Base-by-base conservation (phyloP, 1,140 invertebrate species). In the Mya arenaria region DNA sequence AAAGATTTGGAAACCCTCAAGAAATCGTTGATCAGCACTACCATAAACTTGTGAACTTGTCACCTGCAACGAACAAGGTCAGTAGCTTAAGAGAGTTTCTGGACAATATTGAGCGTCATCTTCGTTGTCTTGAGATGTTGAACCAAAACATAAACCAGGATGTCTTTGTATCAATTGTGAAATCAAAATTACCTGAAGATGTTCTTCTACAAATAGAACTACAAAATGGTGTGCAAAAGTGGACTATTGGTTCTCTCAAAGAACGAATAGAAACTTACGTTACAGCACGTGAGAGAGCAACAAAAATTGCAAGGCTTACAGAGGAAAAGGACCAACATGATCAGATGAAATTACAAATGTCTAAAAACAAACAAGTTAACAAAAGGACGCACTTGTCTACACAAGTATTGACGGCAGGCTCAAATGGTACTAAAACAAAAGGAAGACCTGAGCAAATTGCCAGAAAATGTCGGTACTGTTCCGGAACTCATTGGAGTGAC, bases 401-500 rank as follows among this genome's bases (percentile, higher is more conserved):
- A 62, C 58, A 4, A 62, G 58, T 62, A 23, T 10, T 32, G 5
- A 58, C 55, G 55, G 30, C 55, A 58, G 30, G 5, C n/a, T 23
- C n/a, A 28, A 28, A 58, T 28, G n/a, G n/a, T 6, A 58, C 55
- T 23, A n/a, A 58, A 19, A 28, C n/a, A n/a, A 15, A 30, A 36
- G 5, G 63, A n/a, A n/a, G 5, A 4, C 4, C 19, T 6, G 2
- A 8, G 63, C 4, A 32, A 6, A 8, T 66, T 34, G 28, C 10
- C 36, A 5, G 41, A 41, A 66, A 66, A 6, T 72, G 69, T 36
- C 25, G 69, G 13, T 72, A 72, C 17, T 72, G 69, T 56, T 1
- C 55, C 2, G 3, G 37, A 23, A n/a, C 23, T 25, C 52, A 72
- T 36, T 72, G 69, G 69, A 72, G 69, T 44, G 69, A 72, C 32